Base-by-base conservation (phyloP, 2,888 invertebrate species). In the Caenorhabditis becei region DNA sequence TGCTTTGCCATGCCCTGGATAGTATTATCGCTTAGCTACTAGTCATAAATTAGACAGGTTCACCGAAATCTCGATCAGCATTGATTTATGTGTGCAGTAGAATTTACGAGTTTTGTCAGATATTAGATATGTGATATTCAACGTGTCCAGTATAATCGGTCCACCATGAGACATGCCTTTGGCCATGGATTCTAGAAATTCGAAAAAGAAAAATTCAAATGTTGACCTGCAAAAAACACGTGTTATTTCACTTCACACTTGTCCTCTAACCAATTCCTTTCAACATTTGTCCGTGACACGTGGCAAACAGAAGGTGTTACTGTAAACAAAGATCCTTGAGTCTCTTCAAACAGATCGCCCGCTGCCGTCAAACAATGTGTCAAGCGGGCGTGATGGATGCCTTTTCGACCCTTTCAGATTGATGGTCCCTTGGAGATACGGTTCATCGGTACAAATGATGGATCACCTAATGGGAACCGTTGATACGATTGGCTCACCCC, bases 381-480 rank as follows among this genome's bases (percentile, higher is more conserved):
- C 61, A 28, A 28, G 1, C 4, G 8, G 18, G 44, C 7, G 51
- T 32, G 63, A 63, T 63, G 63, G 63, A 63, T 63, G 54, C 10
- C 11, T 20, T 54, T 14, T 14, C 7, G 54, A n/a, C 1, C 32
- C 54, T 54, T 28, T 37, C 20, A 37, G 37, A 59, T 24, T 20
- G 59, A 37, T 16, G 16, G 26, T 14, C 20, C n/a, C 49, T 32
- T 56, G n/a, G 26, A 49, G 67, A 51, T 23, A 49, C 24, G 51
- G 51, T 23, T 24, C 51, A 20, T 51, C 37, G 69, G n/a, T n/a
- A 69, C 69, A 69, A 69, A 37, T 69, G 61, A 71, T 71, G 51
- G 61, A 61, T 71, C 53, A 71, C 53, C 70, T 28, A 62, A 44
- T 71, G 54, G 56, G 63, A 37, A 10, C 7, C 20, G 20, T 1